phyloP scores from a whole-genome alignment of 2,888 invertebrate species.

The Ariolimax columbianus region DNA sequence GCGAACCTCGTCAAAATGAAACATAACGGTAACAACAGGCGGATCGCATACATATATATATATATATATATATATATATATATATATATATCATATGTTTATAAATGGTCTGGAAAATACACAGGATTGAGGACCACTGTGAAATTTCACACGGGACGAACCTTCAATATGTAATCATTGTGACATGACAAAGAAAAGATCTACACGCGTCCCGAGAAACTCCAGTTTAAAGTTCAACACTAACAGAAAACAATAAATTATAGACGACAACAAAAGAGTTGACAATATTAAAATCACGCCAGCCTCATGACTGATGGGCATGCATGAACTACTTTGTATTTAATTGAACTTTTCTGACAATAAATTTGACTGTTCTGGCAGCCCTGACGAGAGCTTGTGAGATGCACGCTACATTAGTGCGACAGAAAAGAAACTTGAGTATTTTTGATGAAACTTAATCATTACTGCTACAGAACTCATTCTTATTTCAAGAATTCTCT shows the following conservation, averaged over 20 bases:
- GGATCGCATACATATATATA: too few species aligned
- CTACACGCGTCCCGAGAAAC: neutral
- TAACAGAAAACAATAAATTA: neutral
- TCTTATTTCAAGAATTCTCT: too few species aligned
- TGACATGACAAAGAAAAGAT: neutral
- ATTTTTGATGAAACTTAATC: neutral
- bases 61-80: too few species aligned
- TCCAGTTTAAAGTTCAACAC: neutral
- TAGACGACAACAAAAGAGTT: neutral
- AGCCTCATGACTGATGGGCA: neutral
- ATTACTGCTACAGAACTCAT: too few species aligned
- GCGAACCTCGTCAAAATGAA: too few species aligned
- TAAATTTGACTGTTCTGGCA: neutral
- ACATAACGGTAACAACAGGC: too few species aligned
- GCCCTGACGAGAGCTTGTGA: neutral
- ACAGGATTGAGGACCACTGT: too few species aligned
- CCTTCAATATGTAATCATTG: neutral
- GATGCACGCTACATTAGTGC: neutral
- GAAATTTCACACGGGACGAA: neutral
- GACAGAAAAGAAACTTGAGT: neutral
- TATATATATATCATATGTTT: too few species aligned
- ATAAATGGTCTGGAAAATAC: too few species aligned
- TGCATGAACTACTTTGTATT: neutral
- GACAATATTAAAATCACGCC: neutral
- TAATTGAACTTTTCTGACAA: slow-evolving; percentile 1